A percentile compares a stretch with the other conserved stretches of the same genome.
Evolutionary conservation across 2,797 vertebrate genomes (phyloP).

Genomic region (Coregonus suidteri): DNA sequence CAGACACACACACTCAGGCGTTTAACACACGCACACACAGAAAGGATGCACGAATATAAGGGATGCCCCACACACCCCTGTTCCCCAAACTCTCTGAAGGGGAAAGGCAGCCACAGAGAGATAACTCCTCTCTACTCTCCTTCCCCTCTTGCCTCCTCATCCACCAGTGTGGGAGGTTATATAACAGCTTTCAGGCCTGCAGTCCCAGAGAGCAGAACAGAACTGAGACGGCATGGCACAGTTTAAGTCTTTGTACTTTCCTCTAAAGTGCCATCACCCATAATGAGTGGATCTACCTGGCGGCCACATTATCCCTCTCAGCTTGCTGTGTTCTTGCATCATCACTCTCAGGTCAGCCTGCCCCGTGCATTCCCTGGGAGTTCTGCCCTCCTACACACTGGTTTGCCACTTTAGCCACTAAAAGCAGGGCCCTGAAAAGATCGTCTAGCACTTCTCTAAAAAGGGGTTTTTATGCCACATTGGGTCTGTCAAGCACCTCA

Average conservation of each 20-base stretch:
- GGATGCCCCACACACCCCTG: too few species aligned
- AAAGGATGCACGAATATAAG: too few species aligned
- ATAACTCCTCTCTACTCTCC: neutral
- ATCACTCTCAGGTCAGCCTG: constrained; percentile 9
- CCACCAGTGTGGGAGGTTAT: neutral
- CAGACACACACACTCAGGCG: too few species aligned
- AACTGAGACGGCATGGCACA: neutral
- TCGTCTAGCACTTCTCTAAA: neutral
- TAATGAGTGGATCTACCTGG: neutral
- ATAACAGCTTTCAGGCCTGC: too few species aligned
- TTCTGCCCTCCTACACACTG: neutral
- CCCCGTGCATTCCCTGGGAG: neutral
- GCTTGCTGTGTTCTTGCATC: constrained; percentile 22
- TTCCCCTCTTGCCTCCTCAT: neutral
- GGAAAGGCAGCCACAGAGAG: neutral
- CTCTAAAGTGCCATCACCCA: neutral
- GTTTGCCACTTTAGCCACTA: neutral
- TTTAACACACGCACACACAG: too few species aligned
- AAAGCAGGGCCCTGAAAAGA: neutral
- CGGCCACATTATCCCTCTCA: constrained; percentile 9
- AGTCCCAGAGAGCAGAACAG: neutral
- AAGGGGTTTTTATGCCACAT: neutral
- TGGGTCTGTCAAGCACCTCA: neutral
- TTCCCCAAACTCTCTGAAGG: neutral
- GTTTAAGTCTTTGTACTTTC: constrained; percentile 3